Base-by-base conservation (phyloP, 2,113 vertebrate genomes). In the Paramisgurnus dabryanus region DNA sequence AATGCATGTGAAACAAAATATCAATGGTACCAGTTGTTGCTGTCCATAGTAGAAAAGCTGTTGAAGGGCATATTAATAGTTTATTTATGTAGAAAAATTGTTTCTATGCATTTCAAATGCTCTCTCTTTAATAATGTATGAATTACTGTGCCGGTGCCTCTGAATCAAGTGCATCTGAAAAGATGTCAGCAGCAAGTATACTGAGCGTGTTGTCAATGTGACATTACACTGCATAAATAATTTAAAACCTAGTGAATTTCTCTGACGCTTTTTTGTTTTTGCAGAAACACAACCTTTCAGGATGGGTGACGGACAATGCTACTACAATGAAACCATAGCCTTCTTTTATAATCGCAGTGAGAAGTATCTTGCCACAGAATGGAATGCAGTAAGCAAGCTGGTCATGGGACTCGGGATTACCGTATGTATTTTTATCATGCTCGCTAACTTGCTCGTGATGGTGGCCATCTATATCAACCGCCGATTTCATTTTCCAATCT, bases 381-480 rank as follows among this genome's bases (percentile, higher is more conserved):
- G 98, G 98, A 95, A 98, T 87, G 92, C 96, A 2, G 95, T 98
- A 88, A 99, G 96, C 94, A 93, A 94, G 87, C 94, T 99, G 83
- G 98, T 99, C 85, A 98, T 99, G 97, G 98, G 96, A 79, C 94
- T 99, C 60, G 97, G 98, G 78, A 98, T 99, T 93, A 98, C 98
- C 0, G 97, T 99, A 67, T 98, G 98, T 82, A 95, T 99, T 92
- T 99, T 99, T 91, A 99, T 99, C 91, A 99, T 99, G 98, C 88
- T 99, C 74, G 97, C 98, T 89, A 99, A 99, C 92, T 91, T 99
- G 0, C 93, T 99, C 71, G 98, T 99, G 87, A 99, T 99, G 97
- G 94, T 98, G 82, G 98, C 98, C 84, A 99, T 99, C 91, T 99
- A 99, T 2, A 94, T 98, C 89, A 99, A 99, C 92, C 94, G 96